Base-by-base conservation (phyloP, 2,888 invertebrate species). In the Lydus trimaculatus region DNA sequence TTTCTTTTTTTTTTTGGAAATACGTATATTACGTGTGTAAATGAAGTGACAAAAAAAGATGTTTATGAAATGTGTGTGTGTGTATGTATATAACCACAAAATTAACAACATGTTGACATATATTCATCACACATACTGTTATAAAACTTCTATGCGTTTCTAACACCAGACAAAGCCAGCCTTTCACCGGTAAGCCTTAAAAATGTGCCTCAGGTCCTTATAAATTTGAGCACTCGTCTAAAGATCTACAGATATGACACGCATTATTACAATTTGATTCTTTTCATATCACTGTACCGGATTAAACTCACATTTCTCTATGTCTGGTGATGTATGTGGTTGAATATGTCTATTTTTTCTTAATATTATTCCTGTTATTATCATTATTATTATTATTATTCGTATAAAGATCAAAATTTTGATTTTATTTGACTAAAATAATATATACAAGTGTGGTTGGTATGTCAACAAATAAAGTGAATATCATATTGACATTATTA, bases 231-330 rank as follows among this genome's bases (percentile, higher is more conserved):
- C 73, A 64, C 70, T 74, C 72, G 70, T 72, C 75, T 69, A 70
- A 66, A 73, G 76, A 76, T 77, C 65, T 77, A 75, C 65, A 79
- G 81, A 80, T 80, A 78, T 73, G 76, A 79, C 80, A 79, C 79
- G 79, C 75, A 76, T 79, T 79, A 78, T 78, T 80, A 78, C 76
- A 78, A 75, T 78, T 77, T 79, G 75, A 78, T 79, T 76, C 73
- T 73, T 75, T 79, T 77, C 76, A 59, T 61, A 67, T 56, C 48
- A 48, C 33, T 31, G 59, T 9, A 25, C 31, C 65, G 71, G 73
- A 60, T 75, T 74, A 74, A 72, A 73, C 73, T 74, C 75, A 74
- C 73, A 73, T 74, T 77, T 68, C 74, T 72, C 73, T 76, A 70
- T 65, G 73, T 70, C 72, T 65, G 65, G 73, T 77, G 76, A 79